A percentile compares a stretch with the other conserved stretches of the same genome.
Evolutionary conservation across 1,140 invertebrate species (phyloP).

Genomic region (Caerostris extrusa): DNA sequence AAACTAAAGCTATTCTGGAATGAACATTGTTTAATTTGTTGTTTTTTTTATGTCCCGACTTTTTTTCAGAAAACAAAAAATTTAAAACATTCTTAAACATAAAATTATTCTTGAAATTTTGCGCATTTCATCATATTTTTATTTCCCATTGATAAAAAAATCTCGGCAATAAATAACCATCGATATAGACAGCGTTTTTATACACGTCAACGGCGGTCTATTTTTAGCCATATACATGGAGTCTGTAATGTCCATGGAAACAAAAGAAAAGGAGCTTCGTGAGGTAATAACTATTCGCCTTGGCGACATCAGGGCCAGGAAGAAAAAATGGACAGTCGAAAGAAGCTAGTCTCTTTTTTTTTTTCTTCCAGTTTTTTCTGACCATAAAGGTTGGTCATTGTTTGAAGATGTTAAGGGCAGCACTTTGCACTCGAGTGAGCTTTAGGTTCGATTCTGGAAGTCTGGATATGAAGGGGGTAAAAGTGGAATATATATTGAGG

Average conservation of each 20-base stretch:
- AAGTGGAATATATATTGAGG: conserved; percentile 68
- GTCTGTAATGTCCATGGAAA: conserved; percentile 78
- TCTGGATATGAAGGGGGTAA: neutral
- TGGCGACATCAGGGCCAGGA: neutral
- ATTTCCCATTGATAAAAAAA: too few species aligned
- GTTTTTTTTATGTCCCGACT: too few species aligned
- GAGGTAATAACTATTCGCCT: conserved; percentile 54
- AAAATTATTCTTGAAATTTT: too few species aligned
- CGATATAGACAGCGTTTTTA: neutral
- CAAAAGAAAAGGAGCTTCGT: conserved; percentile 76
- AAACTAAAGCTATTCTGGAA: too few species aligned
- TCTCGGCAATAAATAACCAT: neutral
- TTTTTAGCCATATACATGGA: conserved; percentile 20
- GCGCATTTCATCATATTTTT: too few species aligned
- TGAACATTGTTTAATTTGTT: too few species aligned
- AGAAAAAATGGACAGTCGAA: conserved; percentile 29
- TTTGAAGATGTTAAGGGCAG: conserved; percentile 69
- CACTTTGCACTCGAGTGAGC: conserved; percentile 58
- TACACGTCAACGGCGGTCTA: neutral
- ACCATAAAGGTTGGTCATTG: conserved; percentile 63
- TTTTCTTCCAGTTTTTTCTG: neutral
- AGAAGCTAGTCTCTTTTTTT: neutral
- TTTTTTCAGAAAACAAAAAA: too few species aligned
- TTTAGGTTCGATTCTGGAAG: conserved; percentile 58
- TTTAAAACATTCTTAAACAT: too few species aligned